These are phyloP conservation scores for Salmo trutta DNA, from an alignment of 2,797 vertebrate genomes.

Conservation along the genomic window DNA sequence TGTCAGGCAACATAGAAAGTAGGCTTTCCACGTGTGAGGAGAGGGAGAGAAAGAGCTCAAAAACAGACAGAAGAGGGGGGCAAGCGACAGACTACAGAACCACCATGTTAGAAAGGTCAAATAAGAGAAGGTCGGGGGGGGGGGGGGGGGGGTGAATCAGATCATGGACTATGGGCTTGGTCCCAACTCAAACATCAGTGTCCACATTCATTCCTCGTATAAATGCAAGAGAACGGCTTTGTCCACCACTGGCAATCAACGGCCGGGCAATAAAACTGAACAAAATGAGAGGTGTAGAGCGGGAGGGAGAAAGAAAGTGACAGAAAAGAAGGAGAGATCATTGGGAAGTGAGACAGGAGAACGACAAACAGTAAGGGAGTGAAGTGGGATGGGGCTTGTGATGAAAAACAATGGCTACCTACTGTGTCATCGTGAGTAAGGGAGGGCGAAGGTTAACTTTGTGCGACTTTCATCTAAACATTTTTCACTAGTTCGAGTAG, in stretches of 20 bases:
- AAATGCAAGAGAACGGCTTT: constrained; percentile 14
- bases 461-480: too few species aligned
- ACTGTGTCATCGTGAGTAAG: too few species aligned
- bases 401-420: too few species aligned
- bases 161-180: constrained; percentile 14
- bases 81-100: background rate
- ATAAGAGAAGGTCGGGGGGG: constrained; percentile 5
- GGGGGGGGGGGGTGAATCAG: background rate
- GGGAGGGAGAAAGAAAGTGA: background rate
- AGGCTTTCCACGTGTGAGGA: constrained; percentile 29
- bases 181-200: constrained; percentile 23
- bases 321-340: too few species aligned
- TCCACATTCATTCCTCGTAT: constrained; percentile 26
- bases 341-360: too few species aligned
- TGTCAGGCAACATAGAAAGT: background rate
- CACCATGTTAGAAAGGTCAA: constrained; percentile 13
- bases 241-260: constrained; percentile 42
- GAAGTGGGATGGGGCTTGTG: too few species aligned
- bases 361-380: too few species aligned
- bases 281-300: constrained; percentile 9
- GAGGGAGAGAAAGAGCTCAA: background rate
- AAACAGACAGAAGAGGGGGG: background rate
- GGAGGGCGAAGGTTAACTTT: too few species aligned
- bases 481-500: too few species aligned
- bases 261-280: constrained; percentile 30